A percentile compares a stretch with the other conserved stretches of the same genome.
Evolutionary conservation across 2,797 vertebrate genomes (phyloP).

Genomic region (Alauda arvensis): DNA sequence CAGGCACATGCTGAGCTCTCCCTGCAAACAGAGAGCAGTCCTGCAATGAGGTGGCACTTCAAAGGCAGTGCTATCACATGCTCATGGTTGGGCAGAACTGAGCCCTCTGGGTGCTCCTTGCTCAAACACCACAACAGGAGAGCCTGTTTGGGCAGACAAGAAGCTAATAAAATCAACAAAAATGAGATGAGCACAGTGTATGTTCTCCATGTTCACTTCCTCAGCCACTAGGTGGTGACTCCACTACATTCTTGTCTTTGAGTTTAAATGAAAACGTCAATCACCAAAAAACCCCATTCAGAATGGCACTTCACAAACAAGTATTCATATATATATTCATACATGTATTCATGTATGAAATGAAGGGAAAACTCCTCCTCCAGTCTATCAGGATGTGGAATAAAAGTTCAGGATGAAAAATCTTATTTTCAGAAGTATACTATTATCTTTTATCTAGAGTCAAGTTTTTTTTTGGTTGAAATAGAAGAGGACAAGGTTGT

Average conservation of each 20-base stretch:
- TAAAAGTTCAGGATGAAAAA: not conserved
- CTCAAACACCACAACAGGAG: not conserved
- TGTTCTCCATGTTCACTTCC: not conserved
- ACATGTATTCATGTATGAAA: not conserved
- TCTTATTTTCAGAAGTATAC: not conserved
- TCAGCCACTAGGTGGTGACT: slow-evolving; percentile 24
- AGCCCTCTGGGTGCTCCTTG: not conserved
- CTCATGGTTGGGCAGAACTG: not conserved
- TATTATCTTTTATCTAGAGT: not conserved
- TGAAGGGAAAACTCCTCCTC: not conserved
- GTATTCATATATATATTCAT: not conserved
- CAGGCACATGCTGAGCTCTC: not conserved
- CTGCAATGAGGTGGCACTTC: not conserved
- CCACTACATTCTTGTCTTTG: not conserved
- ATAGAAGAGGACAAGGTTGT: not conserved
- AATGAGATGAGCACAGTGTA: rapidly evolving
- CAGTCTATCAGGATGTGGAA: not conserved
- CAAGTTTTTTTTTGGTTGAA: not conserved
- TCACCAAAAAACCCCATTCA: rapidly evolving
- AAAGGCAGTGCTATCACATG: not conserved
- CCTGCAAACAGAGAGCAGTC: not conserved
- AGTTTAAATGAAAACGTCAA: not conserved
- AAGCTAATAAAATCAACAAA: not conserved
- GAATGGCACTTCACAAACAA: not conserved
- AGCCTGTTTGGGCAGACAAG: not conserved